Percentiles rank a stretch among this genome's conserved stretches.
These are phyloP conservation scores for Gymnodraco acuticeps DNA, from an alignment of 2,797 vertebrate genomes.

Conservation along the genomic window DNA sequence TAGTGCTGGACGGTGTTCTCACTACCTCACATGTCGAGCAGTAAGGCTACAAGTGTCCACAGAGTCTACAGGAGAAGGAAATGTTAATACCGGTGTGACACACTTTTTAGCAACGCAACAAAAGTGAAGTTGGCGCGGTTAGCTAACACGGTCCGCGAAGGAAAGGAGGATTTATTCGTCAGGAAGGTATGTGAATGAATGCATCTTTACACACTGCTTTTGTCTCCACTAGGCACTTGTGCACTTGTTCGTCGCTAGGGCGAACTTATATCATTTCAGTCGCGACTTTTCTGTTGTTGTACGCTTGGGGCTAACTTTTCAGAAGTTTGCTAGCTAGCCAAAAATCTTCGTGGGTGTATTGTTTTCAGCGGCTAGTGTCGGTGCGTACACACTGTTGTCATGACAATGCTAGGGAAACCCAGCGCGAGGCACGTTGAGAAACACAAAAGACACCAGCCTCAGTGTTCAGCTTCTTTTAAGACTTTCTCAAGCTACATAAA, in stretches of 20 bases:
- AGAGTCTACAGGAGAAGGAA: neutral
- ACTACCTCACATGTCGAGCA: conserved; percentile 43
- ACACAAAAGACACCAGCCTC: conserved; percentile 73
- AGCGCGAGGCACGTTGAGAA: conserved; percentile 73
- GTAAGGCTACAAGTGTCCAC: neutral
- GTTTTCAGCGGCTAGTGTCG: conserved; percentile 67
- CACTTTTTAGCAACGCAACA: conserved; percentile 7
- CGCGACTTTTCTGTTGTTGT: neutral
- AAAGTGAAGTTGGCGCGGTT: neutral
- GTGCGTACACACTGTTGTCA: conserved; percentile 83
- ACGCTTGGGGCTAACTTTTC: neutral
- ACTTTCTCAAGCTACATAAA: neutral
- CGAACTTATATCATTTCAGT: accelerated
- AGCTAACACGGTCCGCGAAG: conserved; percentile 4
- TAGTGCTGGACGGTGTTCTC: conserved; percentile 39
- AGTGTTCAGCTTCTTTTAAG: conserved; percentile 25
- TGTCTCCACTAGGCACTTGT: conserved; percentile 17
- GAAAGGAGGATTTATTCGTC: conserved; percentile 45
- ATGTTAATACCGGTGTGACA: neutral
- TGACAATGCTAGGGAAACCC: conserved; percentile 83
- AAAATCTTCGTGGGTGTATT: conserved; percentile 55
- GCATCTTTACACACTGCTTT: conserved; percentile 32
- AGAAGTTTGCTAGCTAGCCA: conserved; percentile 28
- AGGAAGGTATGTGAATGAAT: conserved; percentile 70
- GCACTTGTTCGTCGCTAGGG: conserved; percentile 52